Conservation (phyloP, 2,797 vertebrate genomes). For the Falco novaeseelandiae region DNA sequence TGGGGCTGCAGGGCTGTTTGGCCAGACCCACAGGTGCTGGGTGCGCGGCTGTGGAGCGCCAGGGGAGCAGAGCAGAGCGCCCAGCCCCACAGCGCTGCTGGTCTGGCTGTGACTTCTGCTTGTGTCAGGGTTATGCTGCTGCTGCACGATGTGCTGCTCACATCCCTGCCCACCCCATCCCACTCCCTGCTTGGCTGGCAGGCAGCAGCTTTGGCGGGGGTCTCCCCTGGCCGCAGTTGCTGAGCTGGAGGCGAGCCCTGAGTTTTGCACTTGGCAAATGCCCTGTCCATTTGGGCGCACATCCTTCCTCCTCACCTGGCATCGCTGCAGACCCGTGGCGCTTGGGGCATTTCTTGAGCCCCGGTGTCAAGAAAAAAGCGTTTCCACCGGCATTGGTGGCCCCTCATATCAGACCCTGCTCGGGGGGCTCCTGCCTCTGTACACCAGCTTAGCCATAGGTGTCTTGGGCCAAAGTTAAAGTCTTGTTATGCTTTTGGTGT, state of each 20-base stretch:
- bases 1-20: neutral
- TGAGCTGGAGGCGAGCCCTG: neutral
- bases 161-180: neutral
- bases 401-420: neutral
- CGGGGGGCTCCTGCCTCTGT: neutral
- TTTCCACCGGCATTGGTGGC: neutral
- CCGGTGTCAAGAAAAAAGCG: neutral
- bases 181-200: neutral
- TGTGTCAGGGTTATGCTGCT: neutral
- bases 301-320: neutral
- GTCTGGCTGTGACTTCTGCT: neutral
- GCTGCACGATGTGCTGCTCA: rapidly evolving
- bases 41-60: rapidly evolving
- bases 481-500: neutral
- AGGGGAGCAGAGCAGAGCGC: neutral
- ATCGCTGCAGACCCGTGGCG: rapidly evolving
- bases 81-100: neutral
- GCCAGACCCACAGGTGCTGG: rapidly evolving
- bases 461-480: neutral
- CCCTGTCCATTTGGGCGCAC: neutral
- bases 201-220: neutral
- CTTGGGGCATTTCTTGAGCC: neutral
- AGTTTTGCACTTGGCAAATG: neutral
- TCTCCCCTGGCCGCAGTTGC: neutral
- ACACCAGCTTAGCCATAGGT: neutral